phyloP scores from a whole-genome alignment of 2,888 invertebrate species.

The Homarus gammarus region DNA sequence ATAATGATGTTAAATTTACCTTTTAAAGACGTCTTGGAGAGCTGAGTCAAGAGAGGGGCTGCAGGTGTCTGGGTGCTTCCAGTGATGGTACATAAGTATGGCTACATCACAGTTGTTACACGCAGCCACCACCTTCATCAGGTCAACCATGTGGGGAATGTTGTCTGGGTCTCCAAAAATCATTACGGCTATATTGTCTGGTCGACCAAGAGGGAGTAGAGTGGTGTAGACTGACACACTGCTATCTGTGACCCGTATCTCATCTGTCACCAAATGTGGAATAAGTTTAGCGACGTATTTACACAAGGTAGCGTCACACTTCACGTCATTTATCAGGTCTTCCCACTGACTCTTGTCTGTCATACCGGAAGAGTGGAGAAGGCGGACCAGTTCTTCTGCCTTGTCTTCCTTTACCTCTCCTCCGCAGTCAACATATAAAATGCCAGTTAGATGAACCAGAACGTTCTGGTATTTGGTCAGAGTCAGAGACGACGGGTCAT shows the following conservation, averaged over 20 bases:
- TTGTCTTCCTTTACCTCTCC: no score
- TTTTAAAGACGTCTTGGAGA: not conserved
- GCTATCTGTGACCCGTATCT: not conserved
- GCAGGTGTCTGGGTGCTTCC: not conserved
- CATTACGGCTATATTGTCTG: not conserved
- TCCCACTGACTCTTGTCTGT: constrained; percentile 4
- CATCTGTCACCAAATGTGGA: not conserved
- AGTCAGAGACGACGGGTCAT: no score
- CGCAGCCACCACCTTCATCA: not conserved
- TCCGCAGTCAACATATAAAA: constrained; percentile 17
- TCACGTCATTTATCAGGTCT: constrained; percentile 13
- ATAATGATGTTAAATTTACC: no score
- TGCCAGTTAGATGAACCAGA: constrained; percentile 13
- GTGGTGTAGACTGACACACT: constrained; percentile 15
- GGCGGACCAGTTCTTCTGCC: not conserved
- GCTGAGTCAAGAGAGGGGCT: not conserved
- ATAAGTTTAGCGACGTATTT: not conserved
- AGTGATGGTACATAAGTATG: not conserved
- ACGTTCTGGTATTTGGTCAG: constrained; percentile 12
- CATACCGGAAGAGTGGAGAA: not conserved
- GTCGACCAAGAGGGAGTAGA: not conserved
- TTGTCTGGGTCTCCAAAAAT: not conserved
- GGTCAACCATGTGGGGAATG: constrained; percentile 7
- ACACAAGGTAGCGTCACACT: not conserved
- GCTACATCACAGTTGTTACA: not conserved